Evolutionary conservation across 2,113 vertebrate genomes (phyloP), one percentile per base, ranked within the genome.

Genomic region (Trochalopteron elliotii): DNA sequence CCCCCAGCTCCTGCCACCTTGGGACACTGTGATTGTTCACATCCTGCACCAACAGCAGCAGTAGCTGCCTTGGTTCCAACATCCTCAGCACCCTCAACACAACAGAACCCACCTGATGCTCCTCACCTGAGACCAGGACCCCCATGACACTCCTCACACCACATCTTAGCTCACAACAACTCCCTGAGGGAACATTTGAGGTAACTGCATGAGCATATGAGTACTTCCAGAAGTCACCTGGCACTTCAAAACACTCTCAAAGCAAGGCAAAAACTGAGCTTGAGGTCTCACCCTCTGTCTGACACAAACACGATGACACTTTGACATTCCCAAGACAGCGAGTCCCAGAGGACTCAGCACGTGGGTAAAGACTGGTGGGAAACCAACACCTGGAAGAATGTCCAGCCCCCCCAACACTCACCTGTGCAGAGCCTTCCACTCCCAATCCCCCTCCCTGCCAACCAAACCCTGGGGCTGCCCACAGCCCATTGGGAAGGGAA

Each of bases 131-230:
- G 30, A 40, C 6, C 57, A 39, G 25, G 9, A 56, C 33, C 14
- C 52, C 14, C 1, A 10, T 3, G 20, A 35, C 15, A 9, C 33
- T 47, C 52, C 87, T 64, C 78, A 72, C 10, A 33, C 0, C 30
- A 8, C 5, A 0, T 16, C 72, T n/a, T 1, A 24, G 61, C 63
- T 45, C 63, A 40, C 35, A 47, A 35, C 18, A 67, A 15, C 57
- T 71, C 31, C 21, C 33, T 27, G 31, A 11, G 7, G 6, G 60
- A 78, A 50, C 4, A 25, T 13, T 12, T 53, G 65, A 81, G 33
- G 30, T 37, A 27, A 60, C 33, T 23, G 8, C 9, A 8, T 0
- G 8, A 70, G 49, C 39, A 35, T 0, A 30, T 0, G 21, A 61
- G 1, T 57, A 40, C 44, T 67, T 31, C 55, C 35, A 37, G 39